phyloP scores from a whole-genome alignment of 2,797 vertebrate genomes.

The Sebastes hubbsi region DNA sequence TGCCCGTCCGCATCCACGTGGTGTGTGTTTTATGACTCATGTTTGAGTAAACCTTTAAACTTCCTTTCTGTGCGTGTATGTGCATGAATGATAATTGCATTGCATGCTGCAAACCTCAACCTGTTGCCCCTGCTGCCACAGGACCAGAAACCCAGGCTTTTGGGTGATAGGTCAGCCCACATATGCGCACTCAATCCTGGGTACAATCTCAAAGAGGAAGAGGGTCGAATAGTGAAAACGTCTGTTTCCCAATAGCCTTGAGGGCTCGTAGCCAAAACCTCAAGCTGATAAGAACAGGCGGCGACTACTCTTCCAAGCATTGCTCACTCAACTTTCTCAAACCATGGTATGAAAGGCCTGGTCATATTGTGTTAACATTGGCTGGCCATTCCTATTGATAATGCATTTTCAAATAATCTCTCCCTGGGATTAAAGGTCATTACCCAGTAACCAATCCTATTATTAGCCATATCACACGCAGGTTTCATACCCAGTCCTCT shows the following conservation, averaged over 20 bases:
- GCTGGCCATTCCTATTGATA: conserved; percentile 14
- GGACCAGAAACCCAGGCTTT: neutral
- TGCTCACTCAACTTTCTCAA: conserved; percentile 22
- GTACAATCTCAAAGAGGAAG: conserved; percentile 16
- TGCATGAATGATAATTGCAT: conserved; percentile 31
- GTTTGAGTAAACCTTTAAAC: conserved; percentile 10
- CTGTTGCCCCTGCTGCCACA: conserved; percentile 13
- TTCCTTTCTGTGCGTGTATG: neutral
- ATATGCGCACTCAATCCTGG: conserved; percentile 10
- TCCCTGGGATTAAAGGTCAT: neutral
- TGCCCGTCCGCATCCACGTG: neutral
- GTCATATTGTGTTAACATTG: neutral
- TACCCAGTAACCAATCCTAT: conserved; percentile 29
- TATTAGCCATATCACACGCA: conserved; percentile 33
- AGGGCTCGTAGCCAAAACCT: conserved; percentile 34
- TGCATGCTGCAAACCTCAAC: conserved; percentile 29
- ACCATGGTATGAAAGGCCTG: conserved; percentile 5
- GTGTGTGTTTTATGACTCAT: conserved; percentile 16
- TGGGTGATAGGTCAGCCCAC: conserved; percentile 24
- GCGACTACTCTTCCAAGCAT: neutral
- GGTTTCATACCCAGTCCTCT: conserved; percentile 29
- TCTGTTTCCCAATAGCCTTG: conserved; percentile 5
- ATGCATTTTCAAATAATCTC: conserved; percentile 18
- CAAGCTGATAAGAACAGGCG: conserved; percentile 36
- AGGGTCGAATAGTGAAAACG: conserved; percentile 17